These are phyloP conservation scores for Sebastes steindachneri DNA, from an alignment of 2,797 vertebrate genomes.

Conservation along the genomic window DNA sequence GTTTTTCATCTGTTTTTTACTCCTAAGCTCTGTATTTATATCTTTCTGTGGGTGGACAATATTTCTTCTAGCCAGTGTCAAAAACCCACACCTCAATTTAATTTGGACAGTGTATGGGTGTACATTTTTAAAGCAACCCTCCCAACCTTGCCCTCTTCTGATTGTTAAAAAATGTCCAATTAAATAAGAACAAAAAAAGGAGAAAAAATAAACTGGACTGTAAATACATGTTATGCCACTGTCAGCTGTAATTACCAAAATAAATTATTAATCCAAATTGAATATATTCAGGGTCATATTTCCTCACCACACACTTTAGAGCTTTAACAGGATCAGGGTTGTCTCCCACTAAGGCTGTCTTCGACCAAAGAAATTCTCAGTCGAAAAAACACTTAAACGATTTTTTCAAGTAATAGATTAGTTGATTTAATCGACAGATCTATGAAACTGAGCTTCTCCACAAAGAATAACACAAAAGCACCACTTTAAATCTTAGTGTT, in stretches of 20 bases:
- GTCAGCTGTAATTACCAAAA: background rate
- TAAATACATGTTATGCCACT: background rate
- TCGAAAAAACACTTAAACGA: too few relatives aligned
- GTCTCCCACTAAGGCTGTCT: too few relatives aligned
- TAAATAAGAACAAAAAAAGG: background rate
- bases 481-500: too few relatives aligned
- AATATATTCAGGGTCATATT: too few relatives aligned
- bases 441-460: too few relatives aligned
- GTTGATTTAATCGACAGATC: too few relatives aligned
- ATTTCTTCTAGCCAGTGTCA: background rate
- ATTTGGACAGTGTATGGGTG: background rate
- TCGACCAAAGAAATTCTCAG: too few relatives aligned
- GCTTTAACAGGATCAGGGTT: rapidly evolving
- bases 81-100: background rate
- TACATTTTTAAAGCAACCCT: background rate
- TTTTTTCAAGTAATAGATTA: too few relatives aligned
- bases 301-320: too few relatives aligned
- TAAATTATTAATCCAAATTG: too few relatives aligned
- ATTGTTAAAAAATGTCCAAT: background rate
- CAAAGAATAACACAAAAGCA: too few relatives aligned
- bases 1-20: background rate
- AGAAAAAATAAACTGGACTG: background rate
- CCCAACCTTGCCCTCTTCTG: background rate
- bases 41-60: slow-evolving; percentile 18
- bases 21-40: slow-evolving; percentile 7